Evolutionary conservation across 1,140 invertebrate genomes (phyloP).

Genomic region (Daktulosphaira vitifoliae): DNA sequence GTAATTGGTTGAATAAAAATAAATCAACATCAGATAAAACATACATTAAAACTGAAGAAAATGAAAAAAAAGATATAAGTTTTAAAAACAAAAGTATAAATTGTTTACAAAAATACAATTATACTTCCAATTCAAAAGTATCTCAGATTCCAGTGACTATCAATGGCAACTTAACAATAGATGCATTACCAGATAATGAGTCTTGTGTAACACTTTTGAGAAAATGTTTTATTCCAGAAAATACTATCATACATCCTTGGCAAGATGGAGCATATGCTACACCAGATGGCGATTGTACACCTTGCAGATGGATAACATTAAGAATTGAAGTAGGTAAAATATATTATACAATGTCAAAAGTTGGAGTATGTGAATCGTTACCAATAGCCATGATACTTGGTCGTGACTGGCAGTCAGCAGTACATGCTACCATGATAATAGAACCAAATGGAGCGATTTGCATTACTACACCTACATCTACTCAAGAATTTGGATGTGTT

Average conservation of each 20-base stretch:
- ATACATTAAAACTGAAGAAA: neutral
- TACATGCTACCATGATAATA: neutral
- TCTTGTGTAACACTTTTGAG: constrained; percentile 1
- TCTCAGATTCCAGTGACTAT: neutral
- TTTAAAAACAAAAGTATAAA: neutral
- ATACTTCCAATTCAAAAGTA: neutral
- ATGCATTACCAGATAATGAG: neutral
- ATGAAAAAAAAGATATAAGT: neutral
- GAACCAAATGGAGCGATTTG: neutral
- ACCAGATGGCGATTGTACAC: neutral
- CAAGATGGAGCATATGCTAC: neutral
- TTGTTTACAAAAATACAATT: neutral
- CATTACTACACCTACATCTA: constrained; percentile 5
- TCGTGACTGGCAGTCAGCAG: neutral
- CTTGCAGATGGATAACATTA: neutral
- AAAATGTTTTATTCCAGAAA: neutral
- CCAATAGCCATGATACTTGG: neutral
- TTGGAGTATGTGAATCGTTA: neutral
- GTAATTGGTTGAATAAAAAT: neutral
- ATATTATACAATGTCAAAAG: neutral
- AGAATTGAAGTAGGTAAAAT: neutral
- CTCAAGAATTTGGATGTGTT: neutral
- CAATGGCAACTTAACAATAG: neutral
- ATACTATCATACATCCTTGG: neutral
- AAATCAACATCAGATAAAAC: neutral